A percentile compares a stretch with the other conserved stretches of the same genome.
These are phyloP conservation scores for Spodoptera frugiperda DNA, from an alignment of 1,140 invertebrate species.

Conservation along the genomic window DNA sequence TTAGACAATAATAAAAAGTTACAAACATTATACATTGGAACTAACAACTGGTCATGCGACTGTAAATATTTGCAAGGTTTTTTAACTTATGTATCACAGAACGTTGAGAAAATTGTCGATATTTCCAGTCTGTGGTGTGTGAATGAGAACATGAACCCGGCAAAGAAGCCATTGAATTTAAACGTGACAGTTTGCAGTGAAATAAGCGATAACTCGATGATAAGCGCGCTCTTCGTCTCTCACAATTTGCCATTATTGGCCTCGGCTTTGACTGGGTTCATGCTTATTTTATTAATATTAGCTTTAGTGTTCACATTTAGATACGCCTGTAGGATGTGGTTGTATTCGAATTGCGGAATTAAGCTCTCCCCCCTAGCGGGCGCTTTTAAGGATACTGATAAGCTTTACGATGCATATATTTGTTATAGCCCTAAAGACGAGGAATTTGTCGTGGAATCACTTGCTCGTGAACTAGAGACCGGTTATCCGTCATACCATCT, in stretches of 20 bases:
- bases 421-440: slow-evolving; percentile 96
- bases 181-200: slow-evolving; percentile 90
- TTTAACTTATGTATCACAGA: slow-evolving; percentile 90
- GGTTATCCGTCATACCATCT: slow-evolving; percentile 91
- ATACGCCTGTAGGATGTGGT: slow-evolving; percentile 93
- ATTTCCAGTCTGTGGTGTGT: slow-evolving; percentile 88
- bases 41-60: slow-evolving; percentile 95
- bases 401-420: slow-evolving; percentile 95
- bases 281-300: slow-evolving; percentile 90
- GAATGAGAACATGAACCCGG: slow-evolving; percentile 88
- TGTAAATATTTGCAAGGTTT: slow-evolving; percentile 93
- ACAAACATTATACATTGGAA: slow-evolving; percentile 86
- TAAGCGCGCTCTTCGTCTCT: slow-evolving; percentile 90
- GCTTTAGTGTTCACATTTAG: slow-evolving; percentile 93
- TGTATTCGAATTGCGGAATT: slow-evolving; percentile 94
- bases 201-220: slow-evolving; percentile 88
- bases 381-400: slow-evolving; percentile 91
- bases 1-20: slow-evolving; percentile 89
- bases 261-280: slow-evolving; percentile 90
- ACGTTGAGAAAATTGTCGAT: slow-evolving; percentile 90
- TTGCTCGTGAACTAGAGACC: slow-evolving; percentile 92
- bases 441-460: slow-evolving; percentile 93
- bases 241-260: slow-evolving; percentile 92
- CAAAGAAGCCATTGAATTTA: slow-evolving; percentile 88
- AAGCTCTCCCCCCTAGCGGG: slow-evolving; percentile 91